These are phyloP conservation scores for Nettapus auritus DNA, from an alignment of 2,113 vertebrate species.

Conservation along the genomic window DNA sequence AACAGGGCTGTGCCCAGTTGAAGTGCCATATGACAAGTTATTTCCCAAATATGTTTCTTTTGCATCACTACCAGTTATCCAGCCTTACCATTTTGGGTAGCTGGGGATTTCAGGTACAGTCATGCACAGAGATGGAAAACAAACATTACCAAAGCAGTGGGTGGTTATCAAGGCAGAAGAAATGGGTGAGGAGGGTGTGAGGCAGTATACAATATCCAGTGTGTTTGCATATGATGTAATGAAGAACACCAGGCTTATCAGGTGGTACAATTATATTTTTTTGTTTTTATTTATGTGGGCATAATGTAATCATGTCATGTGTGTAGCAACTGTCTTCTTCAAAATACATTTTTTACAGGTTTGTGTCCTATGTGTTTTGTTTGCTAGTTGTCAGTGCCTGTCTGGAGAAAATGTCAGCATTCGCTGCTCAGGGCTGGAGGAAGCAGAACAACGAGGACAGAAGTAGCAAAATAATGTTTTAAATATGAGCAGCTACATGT, in stretches of 20 bases:
- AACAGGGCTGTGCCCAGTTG: fast-evolving
- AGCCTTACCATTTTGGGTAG: neutral
- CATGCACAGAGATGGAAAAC: neutral
- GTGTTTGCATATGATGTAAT: neutral
- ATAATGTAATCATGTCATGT: neutral
- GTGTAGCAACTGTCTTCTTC: neutral
- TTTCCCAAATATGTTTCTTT: neutral
- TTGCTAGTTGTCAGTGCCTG: neutral
- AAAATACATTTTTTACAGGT: neutral
- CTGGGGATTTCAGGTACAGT: neutral
- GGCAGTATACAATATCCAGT: neutral
- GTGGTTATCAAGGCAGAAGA: neutral
- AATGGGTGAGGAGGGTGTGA: neutral
- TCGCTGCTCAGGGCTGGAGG: neutral
- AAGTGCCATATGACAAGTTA: neutral
- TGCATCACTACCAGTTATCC: neutral
- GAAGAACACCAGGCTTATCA: neutral
- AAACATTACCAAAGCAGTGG: neutral
- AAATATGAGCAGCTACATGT: neutral
- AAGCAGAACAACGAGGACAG: fast-evolving
- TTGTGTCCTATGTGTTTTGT: neutral
- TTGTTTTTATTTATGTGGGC: neutral
- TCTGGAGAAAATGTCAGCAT: neutral
- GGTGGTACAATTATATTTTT: neutral
- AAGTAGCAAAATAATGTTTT: neutral